Conservation (phyloP, 2,888 invertebrate genomes). For the Leptothorax acervorum region DNA sequence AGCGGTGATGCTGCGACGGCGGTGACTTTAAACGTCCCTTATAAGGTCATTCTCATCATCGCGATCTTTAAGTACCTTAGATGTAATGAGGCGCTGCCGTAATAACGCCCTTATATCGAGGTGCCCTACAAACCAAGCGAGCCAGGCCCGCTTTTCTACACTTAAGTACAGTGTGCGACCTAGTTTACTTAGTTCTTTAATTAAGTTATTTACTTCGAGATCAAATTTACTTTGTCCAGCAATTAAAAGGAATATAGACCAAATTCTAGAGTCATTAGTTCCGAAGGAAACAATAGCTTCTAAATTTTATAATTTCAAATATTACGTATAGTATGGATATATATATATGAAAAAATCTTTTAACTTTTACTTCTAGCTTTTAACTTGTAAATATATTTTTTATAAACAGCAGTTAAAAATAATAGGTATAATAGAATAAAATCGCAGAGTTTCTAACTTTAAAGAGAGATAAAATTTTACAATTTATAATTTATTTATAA, state of each 20-base stretch:
- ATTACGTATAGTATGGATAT: too few relatives aligned
- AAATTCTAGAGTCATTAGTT: background rate
- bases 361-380: background rate
- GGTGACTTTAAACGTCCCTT: slow-evolving; percentile 74
- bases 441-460: background rate
- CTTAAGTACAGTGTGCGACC: background rate
- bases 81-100: slow-evolving; percentile 26
- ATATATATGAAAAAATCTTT: background rate
- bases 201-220: background rate
- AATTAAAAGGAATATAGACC: slow-evolving; percentile 24
- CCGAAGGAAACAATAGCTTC: background rate
- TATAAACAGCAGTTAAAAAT: background rate
- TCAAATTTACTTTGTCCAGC: background rate
- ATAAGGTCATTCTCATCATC: slow-evolving; percentile 73
- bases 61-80: slow-evolving; percentile 45
- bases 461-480: background rate
- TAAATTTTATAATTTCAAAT: background rate
- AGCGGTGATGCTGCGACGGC: slow-evolving; percentile 55
- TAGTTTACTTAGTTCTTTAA: slow-evolving; percentile 7
- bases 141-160: background rate
- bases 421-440: background rate
- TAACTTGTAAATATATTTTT: background rate
- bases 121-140: slow-evolving; percentile 35
- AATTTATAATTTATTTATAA: slow-evolving; percentile 4
- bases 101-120: slow-evolving; percentile 50